Conservation (phyloP, 2,113 vertebrate species). For the Gulo gulo region DNA sequence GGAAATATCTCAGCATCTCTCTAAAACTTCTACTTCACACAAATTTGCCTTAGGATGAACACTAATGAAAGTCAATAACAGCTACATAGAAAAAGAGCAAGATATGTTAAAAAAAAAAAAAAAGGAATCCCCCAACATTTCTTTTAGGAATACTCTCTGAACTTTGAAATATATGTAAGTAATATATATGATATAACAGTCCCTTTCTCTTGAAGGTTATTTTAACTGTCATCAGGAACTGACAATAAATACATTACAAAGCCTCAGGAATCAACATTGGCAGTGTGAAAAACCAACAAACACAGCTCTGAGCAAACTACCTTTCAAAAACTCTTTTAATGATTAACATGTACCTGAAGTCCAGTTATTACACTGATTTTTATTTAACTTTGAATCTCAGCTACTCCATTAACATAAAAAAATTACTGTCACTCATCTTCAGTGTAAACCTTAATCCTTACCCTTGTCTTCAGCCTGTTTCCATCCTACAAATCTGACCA, state of each 20-base stretch:
- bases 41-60: conserved; percentile 19
- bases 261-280: not conserved
- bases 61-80: not conserved
- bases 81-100: not conserved
- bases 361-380: not conserved
- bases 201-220: conserved; percentile 10
- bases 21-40: conserved; percentile 31
- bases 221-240: conserved; percentile 18
- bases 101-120: not conserved
- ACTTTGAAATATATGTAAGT: conserved; percentile 28
- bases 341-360: not conserved
- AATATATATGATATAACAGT: not conserved
- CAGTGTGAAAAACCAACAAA: not conserved
- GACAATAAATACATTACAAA: conserved; percentile 39
- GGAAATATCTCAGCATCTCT: conserved; percentile 13
- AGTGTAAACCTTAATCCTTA: not conserved
- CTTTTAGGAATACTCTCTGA: conserved; percentile 26
- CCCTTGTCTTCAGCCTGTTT: not conserved
- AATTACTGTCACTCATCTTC: not conserved
- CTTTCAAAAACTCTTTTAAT: not conserved
- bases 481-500: not conserved
- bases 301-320: not conserved
- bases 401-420: not conserved
- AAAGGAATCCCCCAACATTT: not conserved
- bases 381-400: not conserved